Conservation (phyloP, 2,113 vertebrate species). For the Apeltes quadracus region DNA sequence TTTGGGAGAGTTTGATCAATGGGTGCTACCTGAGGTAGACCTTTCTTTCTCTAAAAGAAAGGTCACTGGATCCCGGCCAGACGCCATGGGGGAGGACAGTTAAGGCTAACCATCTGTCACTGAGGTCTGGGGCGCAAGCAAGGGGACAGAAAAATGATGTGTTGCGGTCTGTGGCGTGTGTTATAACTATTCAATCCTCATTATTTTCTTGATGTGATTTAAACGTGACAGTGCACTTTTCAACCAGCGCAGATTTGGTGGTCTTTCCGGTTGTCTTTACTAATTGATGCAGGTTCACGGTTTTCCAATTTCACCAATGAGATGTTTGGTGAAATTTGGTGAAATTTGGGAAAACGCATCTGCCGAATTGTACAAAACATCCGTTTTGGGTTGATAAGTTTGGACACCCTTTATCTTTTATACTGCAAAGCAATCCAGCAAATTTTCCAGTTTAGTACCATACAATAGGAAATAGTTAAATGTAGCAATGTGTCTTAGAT, state of each 20-base stretch:
- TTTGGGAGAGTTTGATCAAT: constrained; percentile 63
- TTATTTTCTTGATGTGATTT: too few species aligned
- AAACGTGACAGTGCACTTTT: too few species aligned
- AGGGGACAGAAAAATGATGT: constrained; percentile 41
- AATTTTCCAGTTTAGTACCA: not conserved
- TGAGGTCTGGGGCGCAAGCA: constrained; percentile 26
- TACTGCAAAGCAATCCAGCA: not conserved
- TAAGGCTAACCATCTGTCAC: constrained; percentile 76
- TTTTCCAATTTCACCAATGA: too few species aligned
- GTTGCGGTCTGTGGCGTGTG: constrained; percentile 37
- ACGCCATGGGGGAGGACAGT: constrained; percentile 39
- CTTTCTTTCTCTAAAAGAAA: constrained; percentile 51
- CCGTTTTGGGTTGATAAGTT: not conserved
- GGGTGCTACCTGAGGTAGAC: constrained; percentile 55
- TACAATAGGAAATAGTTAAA: not conserved
- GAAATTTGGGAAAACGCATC: not conserved
- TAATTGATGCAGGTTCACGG: too few species aligned
- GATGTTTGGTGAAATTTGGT: too few species aligned
- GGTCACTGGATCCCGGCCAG: constrained; percentile 65
- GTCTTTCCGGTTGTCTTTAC: too few species aligned
- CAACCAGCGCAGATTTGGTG: not conserved
- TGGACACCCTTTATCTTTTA: not conserved
- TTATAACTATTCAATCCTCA: constrained; percentile 17
- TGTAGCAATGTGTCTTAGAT: not conserved
- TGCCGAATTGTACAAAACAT: not conserved